A percentile compares a stretch with the other conserved stretches of the same genome.
phyloP scores from a whole-genome alignment of 2,888 invertebrate species.

The Tiliacea citrago region DNA sequence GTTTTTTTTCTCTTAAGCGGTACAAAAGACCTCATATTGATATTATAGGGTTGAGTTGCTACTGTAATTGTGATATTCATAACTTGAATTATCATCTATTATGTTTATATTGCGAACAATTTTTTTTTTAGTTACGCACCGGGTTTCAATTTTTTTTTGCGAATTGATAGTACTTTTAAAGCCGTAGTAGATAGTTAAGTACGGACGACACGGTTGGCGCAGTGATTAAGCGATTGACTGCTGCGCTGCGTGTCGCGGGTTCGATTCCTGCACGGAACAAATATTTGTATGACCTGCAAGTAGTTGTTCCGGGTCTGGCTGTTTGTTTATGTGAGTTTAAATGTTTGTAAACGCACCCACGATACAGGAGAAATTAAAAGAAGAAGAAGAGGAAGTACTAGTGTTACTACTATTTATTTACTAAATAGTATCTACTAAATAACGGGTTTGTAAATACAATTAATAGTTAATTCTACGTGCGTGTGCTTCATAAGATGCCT shows the following conservation, averaged over 20 bases:
- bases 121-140: neutral
- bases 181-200: neutral
- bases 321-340: too few relatives aligned
- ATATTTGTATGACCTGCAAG: too few relatives aligned
- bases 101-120: constrained; percentile 50
- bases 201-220: too few relatives aligned
- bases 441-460: neutral
- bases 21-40: constrained; percentile 50
- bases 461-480: neutral
- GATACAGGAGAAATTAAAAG: too few relatives aligned
- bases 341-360: too few relatives aligned
- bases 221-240: too few relatives aligned
- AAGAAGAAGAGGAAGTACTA: too few relatives aligned
- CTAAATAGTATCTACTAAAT: neutral
- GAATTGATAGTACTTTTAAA: neutral
- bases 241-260: too few relatives aligned
- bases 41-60: constrained; percentile 75
- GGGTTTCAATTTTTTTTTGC: neutral
- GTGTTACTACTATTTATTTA: neutral
- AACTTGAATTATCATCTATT: constrained; percentile 48
- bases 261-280: too few relatives aligned
- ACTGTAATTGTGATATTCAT: constrained; percentile 65
- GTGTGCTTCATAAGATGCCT: neutral
- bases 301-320: too few relatives aligned
- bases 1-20: constrained; percentile 75